Percentiles rank a stretch among this genome's conserved stretches.
These are phyloP conservation scores for Camponotus floridanus DNA, from an alignment of 1,140 invertebrate genomes.

Conservation along the genomic window DNA sequence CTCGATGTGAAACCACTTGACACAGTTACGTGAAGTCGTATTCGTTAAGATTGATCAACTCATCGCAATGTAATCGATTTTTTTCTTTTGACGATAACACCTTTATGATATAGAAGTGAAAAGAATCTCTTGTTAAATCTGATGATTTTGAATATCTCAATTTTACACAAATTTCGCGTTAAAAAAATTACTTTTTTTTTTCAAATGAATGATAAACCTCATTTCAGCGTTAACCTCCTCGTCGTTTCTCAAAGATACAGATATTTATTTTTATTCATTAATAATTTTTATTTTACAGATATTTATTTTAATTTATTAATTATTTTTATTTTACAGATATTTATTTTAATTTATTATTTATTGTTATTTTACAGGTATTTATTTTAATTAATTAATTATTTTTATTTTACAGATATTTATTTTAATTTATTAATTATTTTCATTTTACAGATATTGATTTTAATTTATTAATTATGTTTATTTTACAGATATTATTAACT, in stretches of 20 bases:
- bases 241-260: not conserved
- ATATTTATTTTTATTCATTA: too few relatives aligned
- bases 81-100: not conserved
- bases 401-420: too few relatives aligned
- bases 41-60: not conserved
- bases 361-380: too few relatives aligned
- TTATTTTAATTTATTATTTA: too few relatives aligned
- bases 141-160: not conserved
- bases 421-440: too few relatives aligned
- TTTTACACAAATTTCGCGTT: not conserved
- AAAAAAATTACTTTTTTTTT: not conserved
- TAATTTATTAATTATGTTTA: too few relatives aligned
- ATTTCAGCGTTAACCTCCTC: not conserved
- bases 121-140: not conserved
- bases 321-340: too few relatives aligned
- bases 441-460: too few relatives aligned
- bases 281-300: too few relatives aligned
- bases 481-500: too few relatives aligned
- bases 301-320: too few relatives aligned
- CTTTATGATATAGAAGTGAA: not conserved
- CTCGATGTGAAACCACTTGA: slow-evolving; percentile 21
- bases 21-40: not conserved
- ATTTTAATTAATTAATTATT: too few relatives aligned
- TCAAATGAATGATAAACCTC: not conserved
- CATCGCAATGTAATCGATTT: not conserved